Conservation (phyloP, 2,797 vertebrate species). For the Malacoctenus gilli region DNA sequence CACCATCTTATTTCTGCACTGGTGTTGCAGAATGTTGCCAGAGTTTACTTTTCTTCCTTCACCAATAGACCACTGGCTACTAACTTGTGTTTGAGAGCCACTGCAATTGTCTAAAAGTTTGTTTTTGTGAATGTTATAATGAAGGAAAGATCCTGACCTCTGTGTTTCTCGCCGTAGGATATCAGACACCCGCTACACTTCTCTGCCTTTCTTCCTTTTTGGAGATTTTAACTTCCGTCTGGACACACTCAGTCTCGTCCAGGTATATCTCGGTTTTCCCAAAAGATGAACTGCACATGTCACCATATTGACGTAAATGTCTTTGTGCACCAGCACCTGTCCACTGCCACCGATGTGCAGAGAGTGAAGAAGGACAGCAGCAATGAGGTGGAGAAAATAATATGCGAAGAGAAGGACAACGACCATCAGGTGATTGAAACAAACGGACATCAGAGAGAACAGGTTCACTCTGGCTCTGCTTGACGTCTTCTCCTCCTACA, state of each 20-base stretch:
- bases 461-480: fast-evolving
- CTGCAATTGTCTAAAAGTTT: no score
- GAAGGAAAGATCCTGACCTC: neutral
- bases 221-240: constrained; percentile 89
- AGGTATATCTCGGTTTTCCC: constrained; percentile 64
- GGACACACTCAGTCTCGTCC: constrained; percentile 79
- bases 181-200: constrained; percentile 64
- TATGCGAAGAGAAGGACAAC: constrained; percentile 81
- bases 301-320: no score
- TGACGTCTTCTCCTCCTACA: constrained; percentile 30
- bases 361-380: constrained; percentile 77
- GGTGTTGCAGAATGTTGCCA: no score
- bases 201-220: constrained; percentile 84
- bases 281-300: neutral
- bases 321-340: constrained; percentile 75
- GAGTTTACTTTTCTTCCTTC: no score
- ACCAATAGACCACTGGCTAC: no score
- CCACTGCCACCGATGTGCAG: constrained; percentile 74
- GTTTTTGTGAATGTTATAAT: neutral
- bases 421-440: constrained; percentile 75
- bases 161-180: constrained; percentile 53
- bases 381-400: constrained; percentile 81
- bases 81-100: no score
- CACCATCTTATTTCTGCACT: no score
- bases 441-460: neutral